Evolutionary conservation across 64 coral and sea anemone species (phyloP), one percentile per base, ranked within the genome.

Genomic region (Catalaphyllia jardinei): DNA sequence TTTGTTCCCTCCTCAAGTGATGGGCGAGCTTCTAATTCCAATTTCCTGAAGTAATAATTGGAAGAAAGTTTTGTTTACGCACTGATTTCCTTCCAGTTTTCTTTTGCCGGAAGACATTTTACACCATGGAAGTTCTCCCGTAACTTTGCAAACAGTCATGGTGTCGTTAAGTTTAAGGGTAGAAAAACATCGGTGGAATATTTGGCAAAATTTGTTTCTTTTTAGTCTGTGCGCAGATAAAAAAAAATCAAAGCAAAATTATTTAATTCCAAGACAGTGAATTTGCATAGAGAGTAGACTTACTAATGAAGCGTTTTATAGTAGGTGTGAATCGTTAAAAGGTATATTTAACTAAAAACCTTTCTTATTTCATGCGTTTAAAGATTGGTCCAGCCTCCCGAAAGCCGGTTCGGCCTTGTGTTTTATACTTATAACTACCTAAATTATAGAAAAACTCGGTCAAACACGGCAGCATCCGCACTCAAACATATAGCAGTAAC

Each of bases 1-100:
- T 85, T 71, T 29, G 39, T 38, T 71, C 81, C 81, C 81, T 71
- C 81, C 81, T 39, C 33, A 85, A 69, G 81, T 50, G 30, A 42
- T 50, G 38, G 52, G 38, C 22, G 31, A 85, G 33, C 49, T 85
- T 71, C 63, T 71, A 80, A 85, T 85, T 85, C 64, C 63, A 85
- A 67, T 85, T 71, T 71, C 60, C 81, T 67, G 60, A 50, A 69
- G 24, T 11, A 69, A 85, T 71, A 85, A 39, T 71, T 71, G n/a
- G 65, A 50, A 85, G 62, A 39, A 19, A 62, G 30, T 29, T 10
- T 69, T 85, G 39, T 85, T 85, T 85, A 85, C 62, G 31, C 33
- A 85, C 1, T 50, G 81, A 64, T 85, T 85, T 85, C 80, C 80
- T 54, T 15, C 15, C 28, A 55, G 61, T 83, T 71, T 17, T 64